These are phyloP conservation scores for Gallinago solitaria DNA, from an alignment of 2,797 vertebrate genomes.

Conservation along the genomic window DNA sequence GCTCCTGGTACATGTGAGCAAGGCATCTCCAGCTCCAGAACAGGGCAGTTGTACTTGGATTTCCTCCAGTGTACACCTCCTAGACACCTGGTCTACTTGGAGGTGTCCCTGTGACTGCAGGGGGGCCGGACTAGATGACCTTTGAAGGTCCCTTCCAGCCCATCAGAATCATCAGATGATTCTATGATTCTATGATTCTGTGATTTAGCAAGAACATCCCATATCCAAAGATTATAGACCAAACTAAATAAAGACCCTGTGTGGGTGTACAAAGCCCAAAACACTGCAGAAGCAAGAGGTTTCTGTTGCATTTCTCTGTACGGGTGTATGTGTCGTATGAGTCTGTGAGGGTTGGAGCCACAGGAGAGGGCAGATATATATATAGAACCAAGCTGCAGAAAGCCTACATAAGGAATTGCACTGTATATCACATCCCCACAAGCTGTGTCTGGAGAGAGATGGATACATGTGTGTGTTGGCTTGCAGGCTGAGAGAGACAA, in stretches of 20 bases:
- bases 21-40: background rate
- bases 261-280: background rate
- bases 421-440: background rate
- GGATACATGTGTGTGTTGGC: background rate
- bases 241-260: slow-evolving; percentile 26
- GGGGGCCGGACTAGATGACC: too few relatives aligned
- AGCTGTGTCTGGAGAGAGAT: background rate
- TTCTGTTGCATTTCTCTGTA: slow-evolving; percentile 6
- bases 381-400: background rate
- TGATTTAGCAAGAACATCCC: slow-evolving; percentile 2
- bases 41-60: background rate
- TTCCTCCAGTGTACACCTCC: background rate
- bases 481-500: background rate
- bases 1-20: background rate
- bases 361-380: background rate
- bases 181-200: too few relatives aligned
- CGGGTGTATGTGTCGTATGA: background rate
- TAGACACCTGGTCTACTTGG: background rate
- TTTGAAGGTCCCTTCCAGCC: too few relatives aligned
- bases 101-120: too few relatives aligned
- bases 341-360: background rate
- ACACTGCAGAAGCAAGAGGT: background rate
- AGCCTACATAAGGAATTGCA: background rate
- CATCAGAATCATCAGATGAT: too few relatives aligned
- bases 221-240: slow-evolving; percentile 9